Base-by-base conservation (phyloP, 2,888 invertebrate genomes). In the Meliscaeva auricollis region DNA sequence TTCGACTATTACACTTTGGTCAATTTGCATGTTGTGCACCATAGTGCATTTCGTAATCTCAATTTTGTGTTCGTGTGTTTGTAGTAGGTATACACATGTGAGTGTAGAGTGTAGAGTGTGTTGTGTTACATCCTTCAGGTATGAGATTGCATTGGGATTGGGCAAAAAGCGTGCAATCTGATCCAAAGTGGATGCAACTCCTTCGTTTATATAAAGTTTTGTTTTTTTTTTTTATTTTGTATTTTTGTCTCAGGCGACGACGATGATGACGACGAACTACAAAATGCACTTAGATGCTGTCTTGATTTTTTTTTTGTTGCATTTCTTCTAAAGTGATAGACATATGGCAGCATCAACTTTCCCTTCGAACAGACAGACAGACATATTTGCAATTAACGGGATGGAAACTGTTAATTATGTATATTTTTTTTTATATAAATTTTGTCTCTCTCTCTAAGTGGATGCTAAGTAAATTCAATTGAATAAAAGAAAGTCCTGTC, bases 231-330 rank as follows among this genome's bases (percentile, higher is more conserved):
- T 3, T 56, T 54, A 52, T 69, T 73, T 56, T 15, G 3, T 7
- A 11, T 64, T 66, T 74, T 64, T 32, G 50, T 46, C 68, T 46
- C 72, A 72, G 35, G 48, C 72, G 72, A 46, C 26, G 72, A 54
- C 81, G 62, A 35, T 6, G 11, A 38, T 13, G 58, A 54, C 81
- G 72, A 60, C 50, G 76, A 81, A 85, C 85, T 81, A 85, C 85
- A 81, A 85, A 85, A 85, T 85, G 85, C 85, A 85, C 85, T 85
- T 85, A 85, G 85, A 81, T 69, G 69, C 20, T n/a, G 66, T 72
- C 30, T 52, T 60, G 30, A 35, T 60, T 52, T 26, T 13, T 74
- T 69, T 3, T 54, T 48, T 66, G n/a, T 13, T 48, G 44, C 17
- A 60, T 64, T 76, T 68, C 35, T 44, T 44, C 69, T 68, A 69